Base-by-base conservation (phyloP, 2,888 invertebrate genomes). In the Ernsta delagoae region DNA sequence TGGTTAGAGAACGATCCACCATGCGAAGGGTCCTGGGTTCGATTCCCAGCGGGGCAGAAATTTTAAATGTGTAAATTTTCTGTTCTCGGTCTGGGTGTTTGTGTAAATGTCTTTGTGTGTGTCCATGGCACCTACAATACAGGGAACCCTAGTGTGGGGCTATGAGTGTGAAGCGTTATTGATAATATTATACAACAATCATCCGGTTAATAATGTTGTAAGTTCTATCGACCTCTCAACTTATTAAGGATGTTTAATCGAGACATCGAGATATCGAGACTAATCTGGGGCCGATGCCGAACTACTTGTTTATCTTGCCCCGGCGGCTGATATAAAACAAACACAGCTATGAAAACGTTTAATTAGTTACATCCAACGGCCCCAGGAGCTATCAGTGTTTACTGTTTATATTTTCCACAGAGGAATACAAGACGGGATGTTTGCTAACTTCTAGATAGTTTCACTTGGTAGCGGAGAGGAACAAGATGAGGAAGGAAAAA, bases 301-400 rank as follows among this genome's bases (percentile, higher is more conserved):
- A 11, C 54, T 54, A n/a, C 57, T 57, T 65, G 65, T 59, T 65
- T 50, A 31, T 39, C 9, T 34, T 39, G 36, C 43, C 50, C 50
- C 16, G n/a, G 48, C 36, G 12, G 11, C 16, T 59, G 65, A 59
- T 53, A 48, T 39, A 50, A 53, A 41, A 50, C 36, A 59, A 65
- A 65, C 65, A 65, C 12, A 43, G 41, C 39, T 59, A 59, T 59
- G 50, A 36, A 57, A 65, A 65, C 65, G 59, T 59, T 65, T 65
- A 59, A 53, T 65, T 65, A 65, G 66, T 66, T 66, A 66, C 59
- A 66, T 53, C 50, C 24, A 50, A 48, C 50, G 65, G 59, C 48
- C 65, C 11, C n/a, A 9, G 41, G 16, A 50, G 50, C 53, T 24
- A 31, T 53, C 53, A 16, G 6, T 50, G 62, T 54, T 54, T 54